Percentiles rank a stretch among this genome's conserved stretches.
phyloP scores from a whole-genome alignment of 92 coral and sea anemone genomes.

The Porites rus region DNA sequence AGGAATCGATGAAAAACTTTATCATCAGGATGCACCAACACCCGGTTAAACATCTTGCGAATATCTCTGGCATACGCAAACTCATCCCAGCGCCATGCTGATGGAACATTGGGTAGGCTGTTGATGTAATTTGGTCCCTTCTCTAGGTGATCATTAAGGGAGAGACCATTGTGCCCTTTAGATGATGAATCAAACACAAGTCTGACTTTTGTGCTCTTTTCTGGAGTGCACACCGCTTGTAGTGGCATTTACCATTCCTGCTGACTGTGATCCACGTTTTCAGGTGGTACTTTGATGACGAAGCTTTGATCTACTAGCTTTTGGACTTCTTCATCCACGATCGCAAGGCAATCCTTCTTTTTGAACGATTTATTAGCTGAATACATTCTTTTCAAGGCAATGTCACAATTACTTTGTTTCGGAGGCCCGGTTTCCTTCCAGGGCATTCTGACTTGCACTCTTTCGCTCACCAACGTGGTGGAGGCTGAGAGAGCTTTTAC shows the following conservation, averaged over 20 bases:
- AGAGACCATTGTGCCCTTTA: conserved; percentile 46
- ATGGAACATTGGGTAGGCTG: conserved; percentile 32
- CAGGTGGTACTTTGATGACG: conserved; percentile 39
- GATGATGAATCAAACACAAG: conserved; percentile 62
- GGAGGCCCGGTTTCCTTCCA: conserved; percentile 73
- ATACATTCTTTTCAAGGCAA: conserved; percentile 34
- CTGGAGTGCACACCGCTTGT: conserved; percentile 62
- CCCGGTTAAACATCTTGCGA: not conserved
- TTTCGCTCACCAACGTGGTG: conserved; percentile 32
- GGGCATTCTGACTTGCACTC: conserved; percentile 48
- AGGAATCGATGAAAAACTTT: conserved; percentile 49
- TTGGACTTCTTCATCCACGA: conserved; percentile 57
- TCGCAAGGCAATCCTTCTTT: conserved; percentile 56
- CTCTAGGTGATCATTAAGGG: conserved; percentile 67
- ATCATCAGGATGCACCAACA: too few species aligned
- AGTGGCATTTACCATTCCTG: not conserved
- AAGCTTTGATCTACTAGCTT: conserved; percentile 69
- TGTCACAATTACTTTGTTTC: conserved; percentile 58
- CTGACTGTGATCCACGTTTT: too few species aligned
- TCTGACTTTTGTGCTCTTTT: conserved; percentile 46
- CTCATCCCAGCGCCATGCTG: conserved; percentile 65
- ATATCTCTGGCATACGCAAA: conserved; percentile 60
- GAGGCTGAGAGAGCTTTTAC: conserved; percentile 60
- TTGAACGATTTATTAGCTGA: conserved; percentile 27
- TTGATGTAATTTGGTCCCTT: conserved; percentile 51